Conservation (phyloP, 2,888 invertebrate species). For the Ectemnius continuus region DNA sequence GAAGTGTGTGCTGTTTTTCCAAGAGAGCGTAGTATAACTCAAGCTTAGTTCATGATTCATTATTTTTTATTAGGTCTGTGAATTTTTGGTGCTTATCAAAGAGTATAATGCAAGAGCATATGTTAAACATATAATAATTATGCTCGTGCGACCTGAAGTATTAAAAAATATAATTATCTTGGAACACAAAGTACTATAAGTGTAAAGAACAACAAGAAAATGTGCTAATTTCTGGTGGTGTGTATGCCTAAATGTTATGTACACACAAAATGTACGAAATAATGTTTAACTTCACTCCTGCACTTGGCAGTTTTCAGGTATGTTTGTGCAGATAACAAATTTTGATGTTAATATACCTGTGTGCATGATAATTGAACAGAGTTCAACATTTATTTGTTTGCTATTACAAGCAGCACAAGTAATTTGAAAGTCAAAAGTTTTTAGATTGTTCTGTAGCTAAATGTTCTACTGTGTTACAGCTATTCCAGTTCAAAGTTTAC, state of each 20-base stretch:
- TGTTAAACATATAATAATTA: neutral
- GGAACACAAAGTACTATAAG: too few species aligned
- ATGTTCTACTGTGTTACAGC: conserved; percentile 20
- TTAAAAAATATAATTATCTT: too few species aligned
- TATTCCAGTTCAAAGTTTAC: neutral
- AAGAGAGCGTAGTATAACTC: neutral
- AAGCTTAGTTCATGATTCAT: neutral
- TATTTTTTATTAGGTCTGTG: neutral
- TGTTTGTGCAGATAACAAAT: too few species aligned
- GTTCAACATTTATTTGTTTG: neutral
- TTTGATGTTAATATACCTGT: too few species aligned
- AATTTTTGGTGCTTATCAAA: neutral
- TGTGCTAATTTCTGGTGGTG: too few species aligned
- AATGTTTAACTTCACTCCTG: too few species aligned
- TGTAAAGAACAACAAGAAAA: too few species aligned
- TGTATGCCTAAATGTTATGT: too few species aligned
- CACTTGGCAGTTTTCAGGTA: too few species aligned
- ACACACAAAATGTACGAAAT: too few species aligned
- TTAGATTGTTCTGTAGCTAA: neutral
- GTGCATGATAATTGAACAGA: neutral
- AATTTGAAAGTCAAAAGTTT: neutral
- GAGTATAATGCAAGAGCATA: neutral
- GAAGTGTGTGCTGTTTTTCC: neutral
- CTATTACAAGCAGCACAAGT: neutral
- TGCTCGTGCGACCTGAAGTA: too few species aligned